Base-by-base conservation (phyloP, 2,888 invertebrate genomes). In the Linnaemya vulpina region DNA sequence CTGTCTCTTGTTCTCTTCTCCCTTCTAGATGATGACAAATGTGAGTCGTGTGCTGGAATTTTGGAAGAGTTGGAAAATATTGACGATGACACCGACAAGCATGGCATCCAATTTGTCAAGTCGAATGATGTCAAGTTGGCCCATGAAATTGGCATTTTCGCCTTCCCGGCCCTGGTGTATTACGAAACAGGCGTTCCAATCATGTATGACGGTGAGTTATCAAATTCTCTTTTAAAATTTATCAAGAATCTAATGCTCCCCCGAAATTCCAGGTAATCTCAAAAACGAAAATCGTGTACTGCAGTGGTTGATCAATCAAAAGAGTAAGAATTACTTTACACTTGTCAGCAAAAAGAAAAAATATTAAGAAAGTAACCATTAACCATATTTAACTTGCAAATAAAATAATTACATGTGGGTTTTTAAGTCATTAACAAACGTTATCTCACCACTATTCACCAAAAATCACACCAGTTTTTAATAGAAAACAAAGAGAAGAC, bases 281-380 rank as follows among this genome's bases (percentile, higher is more conserved):
- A 96, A 95, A 95, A 96, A 97, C 93, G 97, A 97, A 95, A 96
- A 96, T 94, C 96, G 96, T 95, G 97, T 98, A 94, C 96, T 98
- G 94, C 96, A 96, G 95, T 98, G 97, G 97, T 96, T 98, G 94
- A 94, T 97, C 94, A 96, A 96, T 94, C 97, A 97, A 95, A 97
- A 97, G 96, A 97, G 97, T 97, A 97, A 97, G 97, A 95, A 94
- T 25, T 58, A 22, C 22, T 43, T 51, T 51, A 83, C 46, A 65
- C 76, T 76, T 83, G 65, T 73, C 58, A 43, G 30, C 17, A 22
- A 70, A 17, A 30, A 40, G 17, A n/a, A n/a, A n/a, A n/a, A n/a
- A n/a, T n/a, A n/a, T n/a, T n/a, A 73, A 17, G 49, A 68, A 51
- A 38, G 13, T 60, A 40, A 51, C 15, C 49, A 67, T 58, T 80